These are phyloP conservation scores for Cydia splendana DNA, from an alignment of 1,140 invertebrate genomes.

Conservation along the genomic window DNA sequence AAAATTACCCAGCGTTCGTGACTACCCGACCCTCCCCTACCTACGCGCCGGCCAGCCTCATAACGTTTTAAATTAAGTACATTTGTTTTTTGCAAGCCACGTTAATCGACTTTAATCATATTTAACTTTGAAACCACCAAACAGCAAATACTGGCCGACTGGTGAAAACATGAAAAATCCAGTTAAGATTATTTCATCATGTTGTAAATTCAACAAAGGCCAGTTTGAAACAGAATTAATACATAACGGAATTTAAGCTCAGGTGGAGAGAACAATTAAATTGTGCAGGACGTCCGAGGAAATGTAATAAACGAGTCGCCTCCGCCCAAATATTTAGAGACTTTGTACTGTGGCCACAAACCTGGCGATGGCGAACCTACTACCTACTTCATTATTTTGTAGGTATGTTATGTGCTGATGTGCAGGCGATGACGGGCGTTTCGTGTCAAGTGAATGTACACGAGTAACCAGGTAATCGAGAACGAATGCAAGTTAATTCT, in stretches of 20 bases:
- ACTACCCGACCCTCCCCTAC: too few relatives aligned
- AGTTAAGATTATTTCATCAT: slow-evolving; percentile 10
- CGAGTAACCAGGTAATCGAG: too few relatives aligned
- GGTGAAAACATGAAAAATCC: neutral
- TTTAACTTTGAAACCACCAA: neutral
- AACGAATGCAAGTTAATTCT: too few relatives aligned
- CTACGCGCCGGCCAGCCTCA: too few relatives aligned
- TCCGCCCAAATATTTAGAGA: slow-evolving; percentile 70
- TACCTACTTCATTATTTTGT: slow-evolving; percentile 6
- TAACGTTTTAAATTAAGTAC: too few relatives aligned
- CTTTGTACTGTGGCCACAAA: slow-evolving; percentile 42
- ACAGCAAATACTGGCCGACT: neutral
- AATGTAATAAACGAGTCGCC: slow-evolving; percentile 73
- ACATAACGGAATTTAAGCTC: slow-evolving; percentile 57
- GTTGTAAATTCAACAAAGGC: slow-evolving; percentile 1
- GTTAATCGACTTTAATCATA: too few relatives aligned
- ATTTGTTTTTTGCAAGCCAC: too few relatives aligned
- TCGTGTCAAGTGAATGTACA: too few relatives aligned
- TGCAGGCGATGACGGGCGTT: too few relatives aligned
- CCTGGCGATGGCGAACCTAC: slow-evolving; percentile 30
- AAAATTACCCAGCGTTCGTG: too few relatives aligned
- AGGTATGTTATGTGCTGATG: too few relatives aligned
- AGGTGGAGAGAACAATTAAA: slow-evolving; percentile 69
- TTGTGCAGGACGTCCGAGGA: slow-evolving; percentile 65
- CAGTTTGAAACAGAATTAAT: slow-evolving; percentile 27